Evolutionary conservation across 2,797 vertebrate species (phyloP).

Genomic region (Enteromius unitaeniatus): DNA sequence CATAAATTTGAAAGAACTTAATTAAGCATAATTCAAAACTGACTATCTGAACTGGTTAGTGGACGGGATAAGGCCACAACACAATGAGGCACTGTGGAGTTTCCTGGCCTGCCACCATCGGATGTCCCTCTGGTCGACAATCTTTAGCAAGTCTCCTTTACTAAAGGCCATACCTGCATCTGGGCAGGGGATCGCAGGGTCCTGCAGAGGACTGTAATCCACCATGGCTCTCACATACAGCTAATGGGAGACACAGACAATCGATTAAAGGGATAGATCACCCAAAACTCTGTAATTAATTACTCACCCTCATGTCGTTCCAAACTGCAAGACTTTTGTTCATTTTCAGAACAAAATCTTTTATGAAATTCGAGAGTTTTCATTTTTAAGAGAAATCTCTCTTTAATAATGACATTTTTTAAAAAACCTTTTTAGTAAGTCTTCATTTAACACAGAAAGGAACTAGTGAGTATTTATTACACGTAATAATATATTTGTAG

Average conservation of each 20-base stretch:
- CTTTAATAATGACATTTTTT: neutral
- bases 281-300: neutral
- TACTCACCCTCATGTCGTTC: neutral
- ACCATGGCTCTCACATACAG: conserved; percentile 88
- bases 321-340: neutral
- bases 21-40: neutral
- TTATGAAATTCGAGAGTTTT: neutral
- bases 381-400: neutral
- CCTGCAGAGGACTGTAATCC: conserved; percentile 88
- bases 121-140: conserved; percentile 89
- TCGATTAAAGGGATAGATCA: neutral
- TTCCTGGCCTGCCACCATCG: conserved; percentile 94
- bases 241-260: conserved; percentile 66
- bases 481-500: neutral
- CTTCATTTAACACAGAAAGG: neutral
- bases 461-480: neutral
- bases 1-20: neutral
- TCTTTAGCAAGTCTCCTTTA: conserved; percentile 90
- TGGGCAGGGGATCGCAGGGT: conserved; percentile 86
- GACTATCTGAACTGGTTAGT: conserved; percentile 80
- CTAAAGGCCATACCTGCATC: conserved; percentile 88
- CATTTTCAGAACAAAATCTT: neutral
- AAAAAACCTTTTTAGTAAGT: neutral
- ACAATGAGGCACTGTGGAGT: conserved; percentile 78
- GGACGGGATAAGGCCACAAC: conserved; percentile 89